Evolutionary conservation across 2,113 vertebrate genomes (phyloP), one percentile per base, ranked within the genome.

Genomic region (human (Homo sapiens)): DNA sequence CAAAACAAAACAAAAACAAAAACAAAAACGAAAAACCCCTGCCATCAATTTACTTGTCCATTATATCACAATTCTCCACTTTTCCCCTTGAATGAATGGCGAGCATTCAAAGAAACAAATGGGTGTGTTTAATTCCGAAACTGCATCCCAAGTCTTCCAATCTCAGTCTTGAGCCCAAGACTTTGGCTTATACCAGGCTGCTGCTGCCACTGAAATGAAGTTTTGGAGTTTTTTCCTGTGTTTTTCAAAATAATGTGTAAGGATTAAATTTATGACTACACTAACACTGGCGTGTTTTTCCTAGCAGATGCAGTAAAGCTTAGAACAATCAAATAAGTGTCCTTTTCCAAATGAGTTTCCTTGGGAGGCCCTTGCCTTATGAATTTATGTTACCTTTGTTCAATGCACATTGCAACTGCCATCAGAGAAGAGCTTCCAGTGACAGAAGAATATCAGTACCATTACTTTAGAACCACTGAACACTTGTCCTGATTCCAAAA

Each of bases 381-480:
- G 40, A 32, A 8, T 38, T 32, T 17, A 0, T 1, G 6, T 79
- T 25, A 66, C 64, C 12, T 61, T 66, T 88, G n/a, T 66, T 72
- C 79, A 52, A 0, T 3, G 52, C 12, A 25, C 1, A 0, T 17
- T 38, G 3, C 17, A 30, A 2, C 16, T 18, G 55, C 45, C 61
- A 5, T 22, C 6, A 25, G 23, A 84, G 38, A 75, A 20, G 8
- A 61, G 4, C 59, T 61, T 90, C 13, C 2, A 22, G 14, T 82
- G n/a, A 61, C 20, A 20, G 35, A 59, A 82, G 12, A 89, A 16
- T 45, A 25, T 30, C 83, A n/a, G 6, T 61, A 48, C 25, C 6
- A 23, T 68, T 66, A 22, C 20, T 55, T 13, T 61, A 72, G 52
- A 11, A 32, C 68, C 52, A 27, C 2, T 22, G 17, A 76, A 50